phyloP scores from a whole-genome alignment of 2,888 invertebrate species.

The Arge pagana region DNA sequence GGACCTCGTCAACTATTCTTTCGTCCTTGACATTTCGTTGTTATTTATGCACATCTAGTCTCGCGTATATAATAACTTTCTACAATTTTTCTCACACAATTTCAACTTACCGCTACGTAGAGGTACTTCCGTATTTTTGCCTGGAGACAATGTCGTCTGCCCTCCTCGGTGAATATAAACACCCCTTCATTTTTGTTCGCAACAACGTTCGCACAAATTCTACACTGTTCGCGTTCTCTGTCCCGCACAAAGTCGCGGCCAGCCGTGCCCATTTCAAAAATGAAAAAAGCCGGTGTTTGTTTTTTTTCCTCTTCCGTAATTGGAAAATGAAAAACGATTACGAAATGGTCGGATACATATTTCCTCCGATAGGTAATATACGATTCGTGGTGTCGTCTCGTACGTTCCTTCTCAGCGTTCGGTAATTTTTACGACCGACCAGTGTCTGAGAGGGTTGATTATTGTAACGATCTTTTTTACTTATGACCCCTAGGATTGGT shows the following conservation, averaged over 20 bases:
- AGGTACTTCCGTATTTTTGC: slow-evolving; percentile 72
- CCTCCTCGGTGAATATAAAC: slow-evolving; percentile 70
- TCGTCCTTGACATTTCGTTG: too few relatives aligned
- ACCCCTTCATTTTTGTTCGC: slow-evolving; percentile 64
- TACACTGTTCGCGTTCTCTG: slow-evolving; percentile 58
- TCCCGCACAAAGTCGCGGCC: slow-evolving; percentile 37
- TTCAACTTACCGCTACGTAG: slow-evolving; percentile 65
- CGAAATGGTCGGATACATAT: too few relatives aligned
- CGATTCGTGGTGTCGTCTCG: too few relatives aligned
- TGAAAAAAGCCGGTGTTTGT: too few relatives aligned
- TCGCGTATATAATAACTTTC: slow-evolving; percentile 18
- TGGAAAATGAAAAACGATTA: too few relatives aligned
- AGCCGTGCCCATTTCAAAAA: slow-evolving; percentile 42
- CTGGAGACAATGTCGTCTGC: slow-evolving; percentile 67
- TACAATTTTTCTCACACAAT: slow-evolving; percentile 25
- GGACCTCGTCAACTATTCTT: too few relatives aligned
- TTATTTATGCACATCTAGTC: too few relatives aligned
- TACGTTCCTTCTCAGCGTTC: too few relatives aligned
- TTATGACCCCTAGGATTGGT: slow-evolving; percentile 50
- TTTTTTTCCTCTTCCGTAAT: too few relatives aligned
- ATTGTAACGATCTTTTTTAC: slow-evolving; percentile 48
- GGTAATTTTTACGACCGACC: slow-evolving; percentile 21
- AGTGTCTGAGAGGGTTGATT: slow-evolving; percentile 40
- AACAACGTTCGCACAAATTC: slow-evolving; percentile 67
- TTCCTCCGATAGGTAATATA: too few relatives aligned